phyloP scores from a whole-genome alignment of 1,140 invertebrate genomes.

The Brachionus rubens region DNA sequence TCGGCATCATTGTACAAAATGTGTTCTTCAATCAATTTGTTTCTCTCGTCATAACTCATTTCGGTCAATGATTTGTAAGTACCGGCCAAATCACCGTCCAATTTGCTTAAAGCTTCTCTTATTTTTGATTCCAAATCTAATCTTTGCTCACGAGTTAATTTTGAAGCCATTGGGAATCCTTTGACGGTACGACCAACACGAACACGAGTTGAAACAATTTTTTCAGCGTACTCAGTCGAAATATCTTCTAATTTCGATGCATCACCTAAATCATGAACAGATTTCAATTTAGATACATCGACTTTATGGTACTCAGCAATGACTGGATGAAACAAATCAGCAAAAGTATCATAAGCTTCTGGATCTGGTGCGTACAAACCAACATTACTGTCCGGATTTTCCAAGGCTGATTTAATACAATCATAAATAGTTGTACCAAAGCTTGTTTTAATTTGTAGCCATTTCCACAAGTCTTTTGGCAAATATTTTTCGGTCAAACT shows the following conservation, averaged over 20 bases:
- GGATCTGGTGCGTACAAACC: constrained; percentile 45
- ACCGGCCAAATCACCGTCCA: constrained; percentile 41
- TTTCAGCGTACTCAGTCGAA: not conserved
- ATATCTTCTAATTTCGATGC: constrained; percentile 35
- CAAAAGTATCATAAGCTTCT: constrained; percentile 52
- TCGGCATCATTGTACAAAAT: constrained; percentile 46
- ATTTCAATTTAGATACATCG: constrained; percentile 25
- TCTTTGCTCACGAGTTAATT: constrained; percentile 34
- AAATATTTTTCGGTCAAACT: constrained; percentile 46
- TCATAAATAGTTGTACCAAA: constrained; percentile 40
- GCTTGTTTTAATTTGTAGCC: constrained; percentile 11
- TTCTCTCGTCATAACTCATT: constrained; percentile 44
- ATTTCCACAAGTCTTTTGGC: constrained; percentile 45
- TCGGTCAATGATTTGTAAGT: constrained; percentile 39
- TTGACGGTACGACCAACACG: constrained; percentile 28
- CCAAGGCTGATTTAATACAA: constrained; percentile 45
- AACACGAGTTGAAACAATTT: constrained; percentile 45
- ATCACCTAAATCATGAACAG: constrained; percentile 45
- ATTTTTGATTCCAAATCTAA: constrained; percentile 35
- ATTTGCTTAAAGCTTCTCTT: constrained; percentile 35
- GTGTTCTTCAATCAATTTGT: constrained; percentile 46
- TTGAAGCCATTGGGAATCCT: constrained; percentile 40
- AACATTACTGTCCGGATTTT: constrained; percentile 35
- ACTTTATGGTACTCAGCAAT: constrained; percentile 54
- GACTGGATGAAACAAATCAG: constrained; percentile 51